Evolutionary conservation across 2,888 invertebrate genomes (phyloP), one percentile per base, ranked within the genome.

Genomic region (Drosophila austrosaltans): DNA sequence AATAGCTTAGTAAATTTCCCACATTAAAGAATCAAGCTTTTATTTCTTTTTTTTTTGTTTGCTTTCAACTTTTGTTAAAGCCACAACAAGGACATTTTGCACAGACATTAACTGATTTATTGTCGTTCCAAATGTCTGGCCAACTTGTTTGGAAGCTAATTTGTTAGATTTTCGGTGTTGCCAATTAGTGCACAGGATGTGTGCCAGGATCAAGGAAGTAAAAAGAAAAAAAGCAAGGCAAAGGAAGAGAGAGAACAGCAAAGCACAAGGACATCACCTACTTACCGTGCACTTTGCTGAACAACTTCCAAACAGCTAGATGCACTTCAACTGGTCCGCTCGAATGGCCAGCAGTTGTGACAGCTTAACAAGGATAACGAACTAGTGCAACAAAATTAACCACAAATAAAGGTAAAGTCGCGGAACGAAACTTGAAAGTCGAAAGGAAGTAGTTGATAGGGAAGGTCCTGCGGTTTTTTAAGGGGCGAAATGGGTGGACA

Each of bases 101-200:
- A 16, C 72, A 59, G 72, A 85, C 89, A 85, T 85, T 89, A 85
- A 83, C 84, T 87, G 89, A 85, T 85, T 85, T 85, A 85, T 85
- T 87, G 77, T 77, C 75, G 81, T 79, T 56, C 30, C 44, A 44
- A 69, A 59, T 22, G 56, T 36, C 63, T 61, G 61, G 61, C 48
- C 67, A 42, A 57, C 32, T 67, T 60, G 44, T 53, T 54, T 54
- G 56, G 42, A 61, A 62, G 54, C 69, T 73, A 79, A 0, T 79
- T 79, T 87, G 87, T 89, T 89, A 77, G 89, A 89, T 89, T 77
- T 81, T 81, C 67, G 71, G 62, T 69, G 78, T 72, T 69, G 68
- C 81, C 85, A 85, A 85, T 89, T 85, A 85, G 85, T 69, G 76
- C 66, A 44, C 57, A 69, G 66, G 69, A 70, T 68, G 84, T 68